These are phyloP conservation scores for Progne subis DNA, from an alignment of 2,113 vertebrate species.

Conservation along the genomic window DNA sequence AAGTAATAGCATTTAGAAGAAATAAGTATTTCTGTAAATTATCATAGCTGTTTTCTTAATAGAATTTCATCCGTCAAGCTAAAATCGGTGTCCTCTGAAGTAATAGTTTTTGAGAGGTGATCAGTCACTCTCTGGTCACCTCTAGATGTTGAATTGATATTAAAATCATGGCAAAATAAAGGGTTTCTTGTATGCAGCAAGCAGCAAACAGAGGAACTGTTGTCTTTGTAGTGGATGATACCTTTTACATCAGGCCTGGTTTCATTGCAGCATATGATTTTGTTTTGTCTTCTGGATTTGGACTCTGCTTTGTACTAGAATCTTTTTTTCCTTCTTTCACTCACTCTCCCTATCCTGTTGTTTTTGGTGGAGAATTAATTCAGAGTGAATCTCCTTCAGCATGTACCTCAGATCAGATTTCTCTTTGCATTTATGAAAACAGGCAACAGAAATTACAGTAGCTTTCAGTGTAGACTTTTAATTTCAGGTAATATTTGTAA, in stretches of 20 bases:
- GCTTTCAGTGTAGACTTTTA: background rate
- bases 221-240: background rate
- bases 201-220: rapidly evolving
- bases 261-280: background rate
- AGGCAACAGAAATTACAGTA: background rate
- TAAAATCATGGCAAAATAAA: background rate
- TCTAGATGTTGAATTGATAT: background rate
- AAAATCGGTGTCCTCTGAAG: background rate
- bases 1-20: background rate
- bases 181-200: background rate
- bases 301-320: background rate
- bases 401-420: background rate
- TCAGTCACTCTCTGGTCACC: background rate
- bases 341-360: background rate
- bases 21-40: background rate
- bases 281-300: background rate
- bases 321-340: background rate
- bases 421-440: background rate
- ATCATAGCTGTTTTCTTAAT: background rate
- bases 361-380: background rate
- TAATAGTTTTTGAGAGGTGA: background rate
- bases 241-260: background rate
- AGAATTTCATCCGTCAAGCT: background rate
- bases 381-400: background rate
- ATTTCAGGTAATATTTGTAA: background rate